Base-by-base conservation (phyloP, 2,113 vertebrate genomes). In the Percopsis transmontana region DNA sequence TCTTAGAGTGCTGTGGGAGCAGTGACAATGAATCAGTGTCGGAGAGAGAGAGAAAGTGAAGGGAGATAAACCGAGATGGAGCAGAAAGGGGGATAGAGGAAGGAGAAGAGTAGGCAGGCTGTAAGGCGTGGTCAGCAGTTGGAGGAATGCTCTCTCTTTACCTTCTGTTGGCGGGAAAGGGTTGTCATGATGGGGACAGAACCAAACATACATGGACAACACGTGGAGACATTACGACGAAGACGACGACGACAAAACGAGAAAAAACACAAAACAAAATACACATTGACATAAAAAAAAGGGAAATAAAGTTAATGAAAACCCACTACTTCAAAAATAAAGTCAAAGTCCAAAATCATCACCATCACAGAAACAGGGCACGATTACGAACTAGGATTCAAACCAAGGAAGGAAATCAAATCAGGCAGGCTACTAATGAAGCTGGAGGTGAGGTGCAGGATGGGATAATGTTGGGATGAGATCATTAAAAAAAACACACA, bases 141-240 rank as follows among this genome's bases (percentile, higher is more conserved):
- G 58, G 42, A 58, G 47, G 63, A 82, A 82, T 71, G 55, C 74
- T n/a, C 73, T 67, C 21, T 39, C 63, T 92, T 93, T 93, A 92
- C 92, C 92, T 93, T 93, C 91, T 92, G 89, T 82, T 83, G 82
- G 80, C 76, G 63, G 78, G 81, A 82, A 79, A 83, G 84, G 82
- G 89, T 89, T 86, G 89, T 90, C 91, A 91, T 89, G 91, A 87
- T 89, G 88, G 86, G 77, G 87, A 87, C 76, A 88, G 53, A 84
- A 83, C 68, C 84, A 81, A 66, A 87, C 86, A 87, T 71, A 86
- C 83, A 88, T 85, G 73, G 74, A 88, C 84, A 89, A 90, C 88
- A 91, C 5, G 87, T 72, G 84, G 84, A 90, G 75, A 91, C 74
- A 88, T 66, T 79, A 63, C 82, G 72, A 90, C 68, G 87, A 76